A percentile compares a stretch with the other conserved stretches of the same genome.
Evolutionary conservation across 2,113 vertebrate genomes (phyloP).

Genomic region (Tretioscincus oriximinensis): DNA sequence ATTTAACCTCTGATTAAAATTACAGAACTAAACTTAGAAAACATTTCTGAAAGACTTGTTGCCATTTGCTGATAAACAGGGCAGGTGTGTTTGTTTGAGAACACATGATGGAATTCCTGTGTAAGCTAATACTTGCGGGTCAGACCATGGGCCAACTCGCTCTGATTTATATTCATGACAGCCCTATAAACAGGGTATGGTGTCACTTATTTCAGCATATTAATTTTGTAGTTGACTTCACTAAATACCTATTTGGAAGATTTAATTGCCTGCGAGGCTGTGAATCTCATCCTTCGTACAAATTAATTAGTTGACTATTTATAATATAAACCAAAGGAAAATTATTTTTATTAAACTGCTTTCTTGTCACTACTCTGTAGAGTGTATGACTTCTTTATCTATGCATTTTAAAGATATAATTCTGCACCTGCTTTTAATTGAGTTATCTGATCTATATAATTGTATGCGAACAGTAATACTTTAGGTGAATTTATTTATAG

Average conservation of each 20-base stretch:
- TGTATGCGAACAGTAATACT: slow-evolving; percentile 38
- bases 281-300: background rate
- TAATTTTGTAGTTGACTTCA: background rate
- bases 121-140: background rate
- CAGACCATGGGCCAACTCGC: background rate
- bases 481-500: slow-evolving; percentile 52
- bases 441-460: slow-evolving; percentile 32
- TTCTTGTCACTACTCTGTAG: slow-evolving; percentile 4
- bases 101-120: background rate
- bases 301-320: slow-evolving; percentile 9
- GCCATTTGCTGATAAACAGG: background rate
- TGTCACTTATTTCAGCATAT: background rate
- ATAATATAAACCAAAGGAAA: slow-evolving; percentile 34
- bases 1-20: background rate
- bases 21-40: background rate
- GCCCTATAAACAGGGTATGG: background rate
- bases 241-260: slow-evolving; percentile 12
- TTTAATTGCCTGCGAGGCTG: slow-evolving; percentile 8
- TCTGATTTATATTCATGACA: slow-evolving; percentile 1
- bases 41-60: background rate
- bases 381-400: background rate
- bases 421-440: slow-evolving; percentile 28
- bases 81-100: background rate
- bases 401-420: slow-evolving; percentile 32
- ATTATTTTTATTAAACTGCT: slow-evolving; percentile 23